Conservation (phyloP, 2,797 vertebrate species). For the Meda fulgida region DNA sequence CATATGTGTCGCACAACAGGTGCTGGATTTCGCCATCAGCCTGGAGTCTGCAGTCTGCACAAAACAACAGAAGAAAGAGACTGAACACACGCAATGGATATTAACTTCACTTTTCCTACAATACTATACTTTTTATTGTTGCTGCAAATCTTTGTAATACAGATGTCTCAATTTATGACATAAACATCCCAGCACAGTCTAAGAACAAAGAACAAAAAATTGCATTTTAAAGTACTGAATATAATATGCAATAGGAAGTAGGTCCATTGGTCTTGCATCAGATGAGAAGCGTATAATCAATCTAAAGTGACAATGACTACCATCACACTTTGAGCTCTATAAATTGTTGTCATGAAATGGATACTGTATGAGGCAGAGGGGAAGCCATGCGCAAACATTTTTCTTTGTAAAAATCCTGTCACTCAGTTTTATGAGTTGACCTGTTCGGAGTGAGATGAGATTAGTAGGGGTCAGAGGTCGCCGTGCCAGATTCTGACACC, state of each 20-base stretch:
- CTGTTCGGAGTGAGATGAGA: slow-evolving; percentile 67
- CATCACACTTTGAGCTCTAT: slow-evolving; percentile 57
- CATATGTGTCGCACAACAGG: slow-evolving; percentile 71
- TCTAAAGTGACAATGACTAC: slow-evolving; percentile 50
- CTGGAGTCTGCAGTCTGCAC: slow-evolving; percentile 40
- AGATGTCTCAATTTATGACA: slow-evolving; percentile 40
- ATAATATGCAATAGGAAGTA: slow-evolving; percentile 28
- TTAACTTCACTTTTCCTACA: slow-evolving; percentile 42
- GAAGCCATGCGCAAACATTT: slow-evolving; percentile 63
- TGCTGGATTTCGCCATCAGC: slow-evolving; percentile 70
- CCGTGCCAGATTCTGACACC: slow-evolving; percentile 71
- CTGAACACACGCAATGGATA: slow-evolving; percentile 56
- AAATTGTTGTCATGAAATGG: slow-evolving; percentile 56
- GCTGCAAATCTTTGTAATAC: slow-evolving; percentile 49
- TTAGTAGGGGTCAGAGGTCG: slow-evolving; percentile 68
- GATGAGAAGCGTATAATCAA: slow-evolving; percentile 50
- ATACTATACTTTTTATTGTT: slow-evolving; percentile 32
- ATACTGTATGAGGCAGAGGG: slow-evolving; percentile 49
- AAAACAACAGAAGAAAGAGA: slow-evolving; percentile 38
- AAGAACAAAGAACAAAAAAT: slow-evolving; percentile 1
- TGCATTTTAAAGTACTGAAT: slow-evolving; percentile 32
- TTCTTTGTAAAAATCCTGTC: slow-evolving; percentile 65
- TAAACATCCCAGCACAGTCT: slow-evolving; percentile 24
- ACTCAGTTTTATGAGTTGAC: slow-evolving; percentile 73
- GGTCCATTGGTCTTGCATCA: slow-evolving; percentile 43